These are phyloP conservation scores for Lampropteryx suffumata DNA, from an alignment of 2,888 invertebrate species.

Conservation along the genomic window DNA sequence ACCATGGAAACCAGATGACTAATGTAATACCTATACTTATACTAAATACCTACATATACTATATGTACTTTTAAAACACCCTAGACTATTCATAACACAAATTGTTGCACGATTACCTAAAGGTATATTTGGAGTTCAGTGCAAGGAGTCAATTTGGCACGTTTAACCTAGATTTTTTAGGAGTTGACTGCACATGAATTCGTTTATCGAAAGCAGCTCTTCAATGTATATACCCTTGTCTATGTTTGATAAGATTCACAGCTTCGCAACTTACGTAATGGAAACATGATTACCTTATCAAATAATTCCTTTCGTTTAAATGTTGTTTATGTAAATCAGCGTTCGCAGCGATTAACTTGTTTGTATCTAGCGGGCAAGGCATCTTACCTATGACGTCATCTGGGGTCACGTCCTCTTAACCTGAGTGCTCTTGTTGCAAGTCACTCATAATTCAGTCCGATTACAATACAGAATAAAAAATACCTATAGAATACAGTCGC, in stretches of 20 bases:
- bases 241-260: neutral
- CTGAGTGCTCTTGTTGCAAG: constrained; percentile 55
- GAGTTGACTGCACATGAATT: too few species aligned
- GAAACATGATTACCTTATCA: constrained; percentile 9
- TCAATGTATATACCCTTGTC: too few species aligned
- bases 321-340: constrained; percentile 35
- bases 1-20: too few species aligned
- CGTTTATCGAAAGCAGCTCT: too few species aligned
- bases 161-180: too few species aligned
- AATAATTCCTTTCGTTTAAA: constrained; percentile 9
- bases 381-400: constrained; percentile 55
- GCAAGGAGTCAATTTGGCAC: too few species aligned
- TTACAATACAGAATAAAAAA: constrained; percentile 47
- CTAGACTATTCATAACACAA: too few species aligned
- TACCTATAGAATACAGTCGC: neutral
- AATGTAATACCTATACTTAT: too few species aligned
- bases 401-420: constrained; percentile 63
- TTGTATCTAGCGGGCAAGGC: constrained; percentile 56
- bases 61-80: too few species aligned
- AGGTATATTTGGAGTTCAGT: too few species aligned
- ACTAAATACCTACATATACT: too few species aligned
- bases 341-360: constrained; percentile 39
- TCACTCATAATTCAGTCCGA: constrained; percentile 48
- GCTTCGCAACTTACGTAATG: neutral
- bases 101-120: too few species aligned